These are phyloP conservation scores for Calosoma granatense DNA, from an alignment of 1,140 invertebrate genomes.

Conservation along the genomic window DNA sequence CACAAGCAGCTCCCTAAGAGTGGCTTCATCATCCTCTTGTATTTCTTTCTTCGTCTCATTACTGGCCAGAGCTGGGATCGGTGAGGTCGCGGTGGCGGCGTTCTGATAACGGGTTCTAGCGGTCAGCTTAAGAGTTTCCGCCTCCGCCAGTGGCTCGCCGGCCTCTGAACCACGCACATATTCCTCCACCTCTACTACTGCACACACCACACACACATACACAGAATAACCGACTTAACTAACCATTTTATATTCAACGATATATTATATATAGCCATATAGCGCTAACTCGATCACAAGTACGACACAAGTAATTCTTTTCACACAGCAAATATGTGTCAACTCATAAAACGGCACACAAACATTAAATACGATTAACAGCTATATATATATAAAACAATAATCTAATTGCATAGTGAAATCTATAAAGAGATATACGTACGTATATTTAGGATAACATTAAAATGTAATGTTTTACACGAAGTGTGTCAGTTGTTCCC, in stretches of 20 bases:
- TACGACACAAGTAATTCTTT: too few species aligned
- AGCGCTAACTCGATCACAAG: background rate
- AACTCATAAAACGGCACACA: too few species aligned
- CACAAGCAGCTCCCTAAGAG: slow-evolving; percentile 76
- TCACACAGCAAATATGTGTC: too few species aligned
- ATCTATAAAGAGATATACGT: too few species aligned
- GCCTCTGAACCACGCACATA: slow-evolving; percentile 30
- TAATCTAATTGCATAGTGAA: too few species aligned
- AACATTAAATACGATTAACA: too few species aligned
- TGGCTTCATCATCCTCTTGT: slow-evolving; percentile 72
- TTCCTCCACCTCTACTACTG: slow-evolving; percentile 34
- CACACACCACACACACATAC: background rate
- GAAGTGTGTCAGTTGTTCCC: too few species aligned
- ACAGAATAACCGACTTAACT: background rate
- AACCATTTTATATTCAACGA: too few species aligned
- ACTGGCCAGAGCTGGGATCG: slow-evolving; percentile 19
- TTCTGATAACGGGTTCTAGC: slow-evolving; percentile 21
- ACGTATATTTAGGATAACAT: too few species aligned
- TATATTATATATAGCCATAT: too few species aligned
- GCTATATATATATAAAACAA: too few species aligned
- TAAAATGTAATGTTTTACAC: too few species aligned
- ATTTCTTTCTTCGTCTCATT: slow-evolving; percentile 37
- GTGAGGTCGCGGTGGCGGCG: background rate
- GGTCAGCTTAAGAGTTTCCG: slow-evolving; percentile 32
- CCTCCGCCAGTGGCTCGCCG: slow-evolving; percentile 23